phyloP scores from a whole-genome alignment of 2,113 vertebrate genomes.

The Bubo scandiacus region DNA sequence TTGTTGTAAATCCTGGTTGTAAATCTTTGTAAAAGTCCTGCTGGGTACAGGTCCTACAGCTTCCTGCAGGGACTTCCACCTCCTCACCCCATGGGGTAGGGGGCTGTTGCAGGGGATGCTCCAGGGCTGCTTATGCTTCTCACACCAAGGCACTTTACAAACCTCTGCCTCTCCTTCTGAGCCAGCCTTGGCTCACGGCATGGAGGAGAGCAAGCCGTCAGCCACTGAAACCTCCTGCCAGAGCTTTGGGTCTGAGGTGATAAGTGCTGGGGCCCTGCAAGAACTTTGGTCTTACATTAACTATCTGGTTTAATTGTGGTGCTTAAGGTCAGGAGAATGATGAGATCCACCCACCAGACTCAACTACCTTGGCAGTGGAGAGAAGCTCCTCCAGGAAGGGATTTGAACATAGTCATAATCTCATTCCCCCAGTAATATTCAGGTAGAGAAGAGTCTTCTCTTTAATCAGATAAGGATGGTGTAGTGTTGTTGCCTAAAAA shows the following conservation, averaged over 20 bases:
- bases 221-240: neutral
- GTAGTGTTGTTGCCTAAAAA: neutral
- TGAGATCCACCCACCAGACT: neutral
- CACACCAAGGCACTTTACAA: neutral
- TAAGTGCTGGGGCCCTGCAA: neutral
- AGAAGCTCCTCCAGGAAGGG: neutral
- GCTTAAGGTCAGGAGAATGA: neutral
- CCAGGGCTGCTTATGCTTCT: neutral
- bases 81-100: neutral
- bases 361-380: rapidly evolving
- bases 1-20: neutral
- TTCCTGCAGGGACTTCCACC: neutral
- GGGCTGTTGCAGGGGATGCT: neutral
- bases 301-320: neutral
- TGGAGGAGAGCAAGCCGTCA: neutral
- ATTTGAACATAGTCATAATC: neutral
- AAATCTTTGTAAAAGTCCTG: neutral
- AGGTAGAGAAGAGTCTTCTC: neutral
- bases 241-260: neutral
- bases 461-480: neutral
- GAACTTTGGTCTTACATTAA: neutral
- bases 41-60: neutral
- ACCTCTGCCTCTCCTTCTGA: neutral
- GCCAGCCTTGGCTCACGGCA: neutral
- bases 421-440: neutral